Base-by-base conservation (phyloP, 2,888 invertebrate genomes). In the Vanessa cardui region DNA sequence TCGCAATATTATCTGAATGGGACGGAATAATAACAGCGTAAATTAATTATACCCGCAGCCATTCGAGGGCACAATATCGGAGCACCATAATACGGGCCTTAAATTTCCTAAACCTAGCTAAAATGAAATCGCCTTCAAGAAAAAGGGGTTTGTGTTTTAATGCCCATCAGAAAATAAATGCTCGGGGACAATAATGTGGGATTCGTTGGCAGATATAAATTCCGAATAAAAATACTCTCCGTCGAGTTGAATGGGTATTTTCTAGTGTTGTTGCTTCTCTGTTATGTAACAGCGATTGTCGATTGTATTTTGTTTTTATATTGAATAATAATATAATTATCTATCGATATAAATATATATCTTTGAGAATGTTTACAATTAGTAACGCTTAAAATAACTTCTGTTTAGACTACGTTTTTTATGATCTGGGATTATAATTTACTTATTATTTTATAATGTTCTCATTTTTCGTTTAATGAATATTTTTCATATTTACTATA, bases 151-250 rank as follows among this genome's bases (percentile, higher is more conserved):
- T 90, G 86, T 66, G 76, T 91, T 92, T 92, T 90, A 92, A 92
- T 89, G 88, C 91, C 92, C 88, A 89, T 92, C 89, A 85, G 85
- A 89, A 90, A 92, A 92, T 92, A 91, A 92, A 92, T 91, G 88
- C 85, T 78, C 83, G 83, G 84, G 87, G 90, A 92, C 92, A 92
- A 92, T 92, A 92, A 92, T 87, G 91, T 90, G 87, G 92, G 90
- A 92, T 92, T 89, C 88, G 82, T 79, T 83, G 83, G 80, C 80
- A 87, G 90, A 90, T 91, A 91, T 92, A 92, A 92, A 92, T 92
- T 91, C 84, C 79, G 84, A 89, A 91, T 91, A 91, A 91, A 92
- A 91, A 92, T 90, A 88, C 85, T 84, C 83, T 77, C 80, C 76
- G 72, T 74, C 75, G 78, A 75, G 78, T 79, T 74, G 79, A 80